Evolutionary conservation across 2,888 invertebrate genomes (phyloP).

Genomic region (Brachyopa scutellaris): DNA sequence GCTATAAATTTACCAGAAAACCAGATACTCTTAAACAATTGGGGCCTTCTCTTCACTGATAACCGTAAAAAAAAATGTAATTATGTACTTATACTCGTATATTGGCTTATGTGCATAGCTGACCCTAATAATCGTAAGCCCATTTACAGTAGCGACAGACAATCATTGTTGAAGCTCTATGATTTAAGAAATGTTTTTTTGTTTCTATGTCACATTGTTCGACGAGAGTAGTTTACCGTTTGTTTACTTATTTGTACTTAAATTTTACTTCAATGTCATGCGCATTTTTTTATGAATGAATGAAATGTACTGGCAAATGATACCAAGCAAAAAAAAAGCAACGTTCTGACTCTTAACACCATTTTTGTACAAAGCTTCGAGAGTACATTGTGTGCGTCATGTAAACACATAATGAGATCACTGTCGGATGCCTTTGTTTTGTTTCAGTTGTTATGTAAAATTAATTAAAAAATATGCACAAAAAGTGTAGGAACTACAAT

Average conservation of each 20-base stretch:
- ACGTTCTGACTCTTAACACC: constrained; percentile 36
- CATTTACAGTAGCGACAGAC: constrained; percentile 26
- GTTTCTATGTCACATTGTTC: not conserved
- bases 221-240: no score
- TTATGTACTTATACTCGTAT: no score
- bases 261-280: constrained; percentile 18
- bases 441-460: not conserved
- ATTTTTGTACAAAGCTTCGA: constrained; percentile 50
- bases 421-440: not conserved
- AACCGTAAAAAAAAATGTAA: no score
- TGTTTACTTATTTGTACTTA: constrained; percentile 14
- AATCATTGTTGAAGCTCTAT: constrained; percentile 58
- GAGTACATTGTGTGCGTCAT: constrained; percentile 16
- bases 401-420: constrained; percentile 45
- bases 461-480: not conserved
- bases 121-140: constrained; percentile 51
- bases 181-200: not conserved
- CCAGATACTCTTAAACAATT: not conserved
- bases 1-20: not conserved
- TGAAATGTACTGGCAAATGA: constrained; percentile 25
- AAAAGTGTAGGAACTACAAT: not conserved
- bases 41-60: constrained; percentile 2
- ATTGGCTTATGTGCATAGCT: constrained; percentile 42
- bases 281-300: constrained; percentile 37
- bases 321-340: no score